Evolutionary conservation across 1,140 invertebrate genomes (phyloP).

Genomic region (Atta cephalotes): DNA sequence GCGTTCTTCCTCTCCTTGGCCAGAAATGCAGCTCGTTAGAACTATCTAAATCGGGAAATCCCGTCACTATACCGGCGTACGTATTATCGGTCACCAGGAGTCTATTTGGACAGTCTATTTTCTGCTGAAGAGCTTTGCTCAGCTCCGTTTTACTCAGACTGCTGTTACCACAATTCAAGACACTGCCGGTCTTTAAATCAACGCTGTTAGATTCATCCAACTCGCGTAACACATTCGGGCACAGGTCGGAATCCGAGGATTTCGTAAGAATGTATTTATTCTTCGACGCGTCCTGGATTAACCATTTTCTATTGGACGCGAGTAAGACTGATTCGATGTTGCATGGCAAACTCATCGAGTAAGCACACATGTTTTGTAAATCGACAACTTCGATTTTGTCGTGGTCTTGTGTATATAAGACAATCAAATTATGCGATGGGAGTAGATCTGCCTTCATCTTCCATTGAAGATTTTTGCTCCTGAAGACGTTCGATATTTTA

Average conservation of each 20-base stretch:
- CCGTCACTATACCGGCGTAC: constrained; percentile 86
- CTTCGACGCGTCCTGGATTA: constrained; percentile 79
- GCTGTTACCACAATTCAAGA: constrained; percentile 67
- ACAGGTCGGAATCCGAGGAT: constrained; percentile 66
- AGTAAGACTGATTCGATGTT: constrained; percentile 80
- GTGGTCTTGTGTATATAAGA: constrained; percentile 77
- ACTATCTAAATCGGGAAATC: constrained; percentile 87
- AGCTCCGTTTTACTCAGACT: constrained; percentile 70
- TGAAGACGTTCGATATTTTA: constrained; percentile 79
- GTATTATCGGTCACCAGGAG: constrained; percentile 82
- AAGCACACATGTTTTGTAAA: constrained; percentile 79
- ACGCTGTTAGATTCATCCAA: constrained; percentile 75
- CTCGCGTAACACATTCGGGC: constrained; percentile 81
- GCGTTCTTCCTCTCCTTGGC: constrained; percentile 74
- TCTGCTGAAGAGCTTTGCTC: constrained; percentile 79
- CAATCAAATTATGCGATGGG: constrained; percentile 74
- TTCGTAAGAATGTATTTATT: constrained; percentile 81
- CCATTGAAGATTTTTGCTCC: constrained; percentile 73
- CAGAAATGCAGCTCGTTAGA: constrained; percentile 79
- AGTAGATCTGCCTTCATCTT: constrained; percentile 80
- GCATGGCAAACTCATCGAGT: constrained; percentile 82
- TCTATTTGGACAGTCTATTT: constrained; percentile 86
- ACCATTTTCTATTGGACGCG: constrained; percentile 81
- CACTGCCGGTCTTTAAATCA: constrained; percentile 65
- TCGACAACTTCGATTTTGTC: constrained; percentile 83